Percentiles rank a stretch among this genome's conserved stretches.
Conservation (phyloP, 2,888 invertebrate genomes). For the Ophioninae sp. region DNA sequence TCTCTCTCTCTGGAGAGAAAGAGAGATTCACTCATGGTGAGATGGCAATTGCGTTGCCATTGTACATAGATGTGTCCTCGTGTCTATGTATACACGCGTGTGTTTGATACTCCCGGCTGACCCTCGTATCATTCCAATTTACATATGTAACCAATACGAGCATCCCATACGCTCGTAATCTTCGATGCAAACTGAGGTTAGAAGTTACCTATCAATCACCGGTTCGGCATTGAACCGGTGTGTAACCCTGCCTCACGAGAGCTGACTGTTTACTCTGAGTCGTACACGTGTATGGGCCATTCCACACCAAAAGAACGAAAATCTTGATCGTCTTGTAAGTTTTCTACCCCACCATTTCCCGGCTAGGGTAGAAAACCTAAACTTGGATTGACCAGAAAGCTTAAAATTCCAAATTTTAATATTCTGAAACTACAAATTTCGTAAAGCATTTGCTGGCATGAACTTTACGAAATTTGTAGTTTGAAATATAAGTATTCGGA, state of each 20-base stretch:
- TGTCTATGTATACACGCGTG: neutral
- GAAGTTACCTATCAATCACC: slow-evolving; percentile 78
- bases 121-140: slow-evolving; percentile 67
- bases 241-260: slow-evolving; percentile 54
- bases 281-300: neutral
- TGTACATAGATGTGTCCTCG: neutral
- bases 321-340: too few relatives aligned
- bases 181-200: slow-evolving; percentile 77
- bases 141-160: slow-evolving; percentile 71
- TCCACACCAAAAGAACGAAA: slow-evolving; percentile 12
- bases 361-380: too few relatives aligned
- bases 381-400: too few relatives aligned
- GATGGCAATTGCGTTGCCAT: neutral
- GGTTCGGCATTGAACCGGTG: slow-evolving; percentile 76
- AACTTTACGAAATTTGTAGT: too few relatives aligned
- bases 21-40: neutral
- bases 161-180: slow-evolving; percentile 69
- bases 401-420: too few relatives aligned
- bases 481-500: too few relatives aligned
- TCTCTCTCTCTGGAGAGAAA: too few relatives aligned
- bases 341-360: too few relatives aligned
- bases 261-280: slow-evolving; percentile 23
- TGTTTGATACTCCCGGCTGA: slow-evolving; percentile 31
- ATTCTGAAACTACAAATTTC: too few relatives aligned
- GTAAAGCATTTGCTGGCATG: too few relatives aligned